Conservation (phyloP, 2,888 invertebrate genomes). For the Scelioninae gen. 1 region DNA sequence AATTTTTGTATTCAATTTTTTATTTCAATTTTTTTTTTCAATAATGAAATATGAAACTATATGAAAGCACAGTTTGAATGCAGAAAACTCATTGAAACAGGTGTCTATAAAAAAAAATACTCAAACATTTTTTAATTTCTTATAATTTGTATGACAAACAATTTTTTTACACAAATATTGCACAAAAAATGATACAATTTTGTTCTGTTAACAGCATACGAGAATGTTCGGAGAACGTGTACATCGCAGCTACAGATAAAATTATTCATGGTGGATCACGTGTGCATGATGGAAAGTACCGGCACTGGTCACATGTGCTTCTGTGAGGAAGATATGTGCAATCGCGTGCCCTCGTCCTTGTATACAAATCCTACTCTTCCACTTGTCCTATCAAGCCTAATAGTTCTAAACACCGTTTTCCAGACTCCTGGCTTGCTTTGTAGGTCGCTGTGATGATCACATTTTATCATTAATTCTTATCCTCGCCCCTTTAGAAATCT, state of each 20-base stretch:
- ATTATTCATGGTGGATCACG: constrained; percentile 98
- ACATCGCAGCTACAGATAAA: constrained; percentile 97
- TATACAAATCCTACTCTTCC: constrained; percentile 79
- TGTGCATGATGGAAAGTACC: constrained; percentile 99
- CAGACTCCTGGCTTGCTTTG: constrained; percentile 82
- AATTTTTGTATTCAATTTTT: too few species aligned
- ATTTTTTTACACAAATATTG: not conserved
- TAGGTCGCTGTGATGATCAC: constrained; percentile 82
- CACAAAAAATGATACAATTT: constrained; percentile 28
- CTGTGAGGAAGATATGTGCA: constrained; percentile 99
- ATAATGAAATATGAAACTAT: too few species aligned
- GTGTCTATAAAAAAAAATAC: too few species aligned
- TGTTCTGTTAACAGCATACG: constrained; percentile 89
- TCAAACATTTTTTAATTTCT: too few species aligned
- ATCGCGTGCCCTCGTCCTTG: constrained; percentile 85
- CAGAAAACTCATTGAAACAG: too few species aligned
- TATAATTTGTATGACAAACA: too few species aligned
- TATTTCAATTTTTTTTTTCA: too few species aligned
- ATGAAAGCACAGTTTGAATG: too few species aligned
- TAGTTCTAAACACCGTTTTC: constrained; percentile 78
- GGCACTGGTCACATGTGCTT: constrained; percentile 99
- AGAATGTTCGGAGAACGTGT: constrained; percentile 95
- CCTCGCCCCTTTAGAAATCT: constrained; percentile 57
- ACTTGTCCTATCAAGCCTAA: constrained; percentile 78
- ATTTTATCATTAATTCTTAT: constrained; percentile 72